Percentiles rank a stretch among this genome's conserved stretches.
Evolutionary conservation across 2,888 invertebrate species (phyloP).

Genomic region (Melinaea marsaeus): DNA sequence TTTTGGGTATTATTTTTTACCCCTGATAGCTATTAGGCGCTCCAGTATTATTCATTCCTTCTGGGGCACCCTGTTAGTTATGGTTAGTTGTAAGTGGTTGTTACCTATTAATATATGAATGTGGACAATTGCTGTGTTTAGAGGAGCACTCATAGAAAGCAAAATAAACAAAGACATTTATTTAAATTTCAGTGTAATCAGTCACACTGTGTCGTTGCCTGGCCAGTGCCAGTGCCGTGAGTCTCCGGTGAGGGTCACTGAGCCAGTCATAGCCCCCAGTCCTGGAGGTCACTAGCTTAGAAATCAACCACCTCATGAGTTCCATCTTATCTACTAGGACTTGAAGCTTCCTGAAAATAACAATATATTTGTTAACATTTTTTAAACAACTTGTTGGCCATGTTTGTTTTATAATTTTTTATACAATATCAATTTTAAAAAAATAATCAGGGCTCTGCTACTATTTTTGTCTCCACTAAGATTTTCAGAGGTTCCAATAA

Average conservation of each 20-base stretch:
- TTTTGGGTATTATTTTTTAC: no score
- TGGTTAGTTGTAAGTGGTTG: no score
- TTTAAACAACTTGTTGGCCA: no score
- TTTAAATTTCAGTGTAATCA: constrained; percentile 2
- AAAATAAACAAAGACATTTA: constrained; percentile 33
- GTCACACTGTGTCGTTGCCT: constrained; percentile 25
- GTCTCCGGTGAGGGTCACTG: constrained; percentile 38
- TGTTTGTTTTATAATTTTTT: no score
- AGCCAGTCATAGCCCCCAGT: constrained; percentile 51
- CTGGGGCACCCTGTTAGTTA: no score
- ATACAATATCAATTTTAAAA: no score
- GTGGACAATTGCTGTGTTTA: not conserved
- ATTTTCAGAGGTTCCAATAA: no score
- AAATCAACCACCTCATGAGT: constrained; percentile 51
- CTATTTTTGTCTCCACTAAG: no score
- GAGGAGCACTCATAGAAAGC: constrained; percentile 1
- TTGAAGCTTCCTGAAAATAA: constrained; percentile 46
- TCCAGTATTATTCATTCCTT: no score
- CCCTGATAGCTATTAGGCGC: no score
- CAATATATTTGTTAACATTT: not conserved
- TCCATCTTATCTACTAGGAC: constrained; percentile 48
- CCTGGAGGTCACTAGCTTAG: constrained; percentile 45
- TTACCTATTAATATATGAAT: not conserved
- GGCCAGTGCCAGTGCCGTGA: constrained; percentile 40
- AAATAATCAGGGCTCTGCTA: no score